These are phyloP conservation scores for Macropodus opercularis DNA, from an alignment of 2,797 vertebrate genomes.

Conservation along the genomic window DNA sequence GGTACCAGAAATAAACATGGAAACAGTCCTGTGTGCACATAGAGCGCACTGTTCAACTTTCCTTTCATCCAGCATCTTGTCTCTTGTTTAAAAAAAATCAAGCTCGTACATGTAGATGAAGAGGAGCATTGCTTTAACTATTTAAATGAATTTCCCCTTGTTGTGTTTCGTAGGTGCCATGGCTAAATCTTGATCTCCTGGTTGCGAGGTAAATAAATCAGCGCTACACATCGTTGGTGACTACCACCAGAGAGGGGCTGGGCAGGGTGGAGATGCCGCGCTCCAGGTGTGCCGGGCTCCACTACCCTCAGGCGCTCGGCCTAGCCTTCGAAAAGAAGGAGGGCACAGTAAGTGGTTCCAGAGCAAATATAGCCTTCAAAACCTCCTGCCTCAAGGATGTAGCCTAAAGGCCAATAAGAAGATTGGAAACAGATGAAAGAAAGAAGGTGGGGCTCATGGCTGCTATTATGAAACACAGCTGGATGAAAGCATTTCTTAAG, in stretches of 20 bases:
- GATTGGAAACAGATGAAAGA: slow-evolving; percentile 79
- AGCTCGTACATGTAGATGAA: slow-evolving; percentile 11
- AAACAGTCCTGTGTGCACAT: slow-evolving; percentile 22
- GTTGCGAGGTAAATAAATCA: slow-evolving; percentile 46
- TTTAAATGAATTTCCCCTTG: slow-evolving; percentile 28
- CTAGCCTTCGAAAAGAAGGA: slow-evolving; percentile 62
- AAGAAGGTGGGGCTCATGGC: slow-evolving; percentile 49
- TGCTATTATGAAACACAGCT: slow-evolving; percentile 54
- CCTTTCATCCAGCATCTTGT: slow-evolving; percentile 12
- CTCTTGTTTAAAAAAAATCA: slow-evolving; percentile 8
- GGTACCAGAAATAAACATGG: slow-evolving; percentile 55
- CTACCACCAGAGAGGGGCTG: slow-evolving; percentile 61
- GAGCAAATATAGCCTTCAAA: slow-evolving; percentile 76
- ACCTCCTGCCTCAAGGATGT: slow-evolving; percentile 59
- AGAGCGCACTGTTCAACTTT: slow-evolving; percentile 23
- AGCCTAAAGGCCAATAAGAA: slow-evolving; percentile 58
- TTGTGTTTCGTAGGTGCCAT: slow-evolving; percentile 28
- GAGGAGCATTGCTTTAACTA: slow-evolving; percentile 11
- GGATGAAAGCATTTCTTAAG: slow-evolving; percentile 48
- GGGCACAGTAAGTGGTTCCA: slow-evolving; percentile 71
- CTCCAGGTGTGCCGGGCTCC: slow-evolving; percentile 70
- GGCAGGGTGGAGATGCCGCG: slow-evolving; percentile 57
- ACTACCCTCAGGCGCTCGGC: slow-evolving; percentile 47
- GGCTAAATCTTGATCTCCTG: slow-evolving; percentile 49
- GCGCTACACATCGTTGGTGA: slow-evolving; percentile 42